A percentile compares a stretch with the other conserved stretches of the same genome.
Evolutionary conservation across 2,888 invertebrate species (phyloP).

Genomic region (Trissonchulus latispiculum): DNA sequence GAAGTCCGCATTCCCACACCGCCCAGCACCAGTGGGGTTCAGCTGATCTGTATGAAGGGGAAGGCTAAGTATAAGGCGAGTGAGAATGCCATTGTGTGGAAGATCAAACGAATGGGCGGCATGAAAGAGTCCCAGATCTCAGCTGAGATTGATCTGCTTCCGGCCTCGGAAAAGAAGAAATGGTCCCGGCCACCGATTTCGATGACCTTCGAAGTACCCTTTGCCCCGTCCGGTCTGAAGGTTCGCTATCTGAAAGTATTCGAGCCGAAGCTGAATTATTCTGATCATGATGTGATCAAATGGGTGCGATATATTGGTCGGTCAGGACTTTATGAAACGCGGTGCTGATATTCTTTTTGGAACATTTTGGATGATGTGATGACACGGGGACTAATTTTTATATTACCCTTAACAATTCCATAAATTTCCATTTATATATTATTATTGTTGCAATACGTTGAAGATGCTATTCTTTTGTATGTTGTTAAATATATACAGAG

Average conservation of each 20-base stretch:
- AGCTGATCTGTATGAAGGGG: constrained; percentile 90
- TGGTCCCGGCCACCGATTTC: constrained; percentile 99
- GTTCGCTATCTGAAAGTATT: constrained; percentile 98
- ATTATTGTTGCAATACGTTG: too few species aligned
- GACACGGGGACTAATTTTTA: too few species aligned
- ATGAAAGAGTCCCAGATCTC: constrained; percentile 99
- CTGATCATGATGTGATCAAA: constrained; percentile 99
- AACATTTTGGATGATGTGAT: too few species aligned
- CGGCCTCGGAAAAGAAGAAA: constrained; percentile 72
- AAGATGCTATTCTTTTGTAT: too few species aligned
- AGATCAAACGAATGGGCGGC: constrained; percentile 57
- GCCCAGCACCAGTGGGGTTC: constrained; percentile 94
- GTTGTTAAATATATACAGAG: too few species aligned
- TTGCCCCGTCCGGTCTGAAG: constrained; percentile 98
- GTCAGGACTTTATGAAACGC: constrained; percentile 95
- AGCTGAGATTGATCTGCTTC: constrained; percentile 94
- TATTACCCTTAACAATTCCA: too few species aligned
- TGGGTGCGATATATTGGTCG: constrained; percentile 99
- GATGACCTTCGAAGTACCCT: constrained; percentile 99
- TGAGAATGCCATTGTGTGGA: constrained; percentile 95
- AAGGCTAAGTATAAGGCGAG: constrained; percentile 99
- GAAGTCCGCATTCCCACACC: constrained; percentile 99
- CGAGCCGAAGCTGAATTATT: constrained; percentile 98
- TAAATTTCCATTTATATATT: too few species aligned
- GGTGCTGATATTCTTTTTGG: constrained; percentile 60